phyloP scores from a whole-genome alignment of 2,888 invertebrate species.

The Drosophila mimica region DNA sequence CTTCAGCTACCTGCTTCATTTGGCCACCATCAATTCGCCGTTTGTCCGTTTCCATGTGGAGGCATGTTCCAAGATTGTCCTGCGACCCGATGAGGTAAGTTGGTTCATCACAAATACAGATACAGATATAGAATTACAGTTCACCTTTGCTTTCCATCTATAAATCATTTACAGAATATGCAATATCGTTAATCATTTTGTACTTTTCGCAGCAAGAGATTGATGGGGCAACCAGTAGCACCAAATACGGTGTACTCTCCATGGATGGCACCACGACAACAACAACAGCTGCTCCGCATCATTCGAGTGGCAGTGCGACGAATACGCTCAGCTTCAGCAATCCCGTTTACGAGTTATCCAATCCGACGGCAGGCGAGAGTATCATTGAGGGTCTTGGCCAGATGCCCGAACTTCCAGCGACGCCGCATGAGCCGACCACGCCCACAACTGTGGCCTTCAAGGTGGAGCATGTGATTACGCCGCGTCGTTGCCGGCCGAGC shows the following conservation, averaged over 20 bases:
- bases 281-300: conserved; percentile 87
- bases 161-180: background rate
- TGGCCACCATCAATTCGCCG: conserved; percentile 91
- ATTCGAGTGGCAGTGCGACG: conserved; percentile 84
- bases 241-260: conserved; percentile 91
- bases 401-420: conserved; percentile 82
- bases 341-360: conserved; percentile 92
- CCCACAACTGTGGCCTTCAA: conserved; percentile 84
- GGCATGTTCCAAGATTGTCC: conserved; percentile 91
- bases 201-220: conserved; percentile 87
- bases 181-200: background rate
- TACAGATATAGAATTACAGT: background rate
- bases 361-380: conserved; percentile 86
- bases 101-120: background rate
- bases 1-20: conserved; percentile 91
- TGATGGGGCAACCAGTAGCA: conserved; percentile 86
- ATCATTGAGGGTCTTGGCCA: conserved; percentile 84
- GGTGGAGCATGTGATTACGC: conserved; percentile 85
- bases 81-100: conserved; percentile 92
- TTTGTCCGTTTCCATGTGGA: conserved; percentile 94
- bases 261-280: conserved; percentile 87
- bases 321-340: conserved; percentile 92
- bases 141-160: background rate
- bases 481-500: conserved; percentile 82
- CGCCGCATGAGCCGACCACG: conserved; percentile 82